phyloP scores from a whole-genome alignment of 2,797 vertebrate species.

The Octomys mimax region DNA sequence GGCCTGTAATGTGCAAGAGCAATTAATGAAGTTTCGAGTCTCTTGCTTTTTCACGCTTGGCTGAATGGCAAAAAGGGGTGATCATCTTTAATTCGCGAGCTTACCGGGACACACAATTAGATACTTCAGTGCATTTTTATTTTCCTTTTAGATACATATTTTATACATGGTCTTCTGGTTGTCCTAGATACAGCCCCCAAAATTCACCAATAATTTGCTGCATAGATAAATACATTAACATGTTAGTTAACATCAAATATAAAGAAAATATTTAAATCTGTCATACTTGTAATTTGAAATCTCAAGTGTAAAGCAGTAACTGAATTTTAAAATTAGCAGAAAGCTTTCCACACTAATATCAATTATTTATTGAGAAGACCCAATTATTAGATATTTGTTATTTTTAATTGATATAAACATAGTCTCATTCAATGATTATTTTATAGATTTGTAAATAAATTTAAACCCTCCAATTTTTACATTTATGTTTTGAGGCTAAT shows the following conservation, averaged over 20 bases:
- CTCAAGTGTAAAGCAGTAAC: not conserved
- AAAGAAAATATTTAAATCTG: conserved; percentile 29
- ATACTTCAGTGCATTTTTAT: conserved; percentile 80
- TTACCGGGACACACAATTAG: conserved; percentile 79
- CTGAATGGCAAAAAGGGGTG: conserved; percentile 83
- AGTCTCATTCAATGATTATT: not conserved
- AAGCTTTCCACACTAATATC: not conserved
- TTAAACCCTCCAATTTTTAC: not conserved
- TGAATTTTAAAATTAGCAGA: not conserved
- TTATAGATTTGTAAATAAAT: conserved; percentile 42
- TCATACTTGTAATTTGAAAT: not conserved
- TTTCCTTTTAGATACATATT: conserved; percentile 72
- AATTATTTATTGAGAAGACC: not conserved
- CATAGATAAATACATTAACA: not conserved
- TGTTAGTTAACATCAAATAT: not conserved
- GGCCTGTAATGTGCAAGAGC: conserved; percentile 81
- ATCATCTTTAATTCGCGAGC: conserved; percentile 85
- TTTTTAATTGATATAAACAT: conserved; percentile 21
- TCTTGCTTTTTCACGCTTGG: conserved; percentile 82
- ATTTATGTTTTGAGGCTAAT: not conserved
- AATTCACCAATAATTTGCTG: conserved; percentile 37
- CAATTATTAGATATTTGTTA: conserved; percentile 38
- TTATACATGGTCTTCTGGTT: conserved; percentile 60
- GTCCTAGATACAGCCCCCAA: conserved; percentile 65
- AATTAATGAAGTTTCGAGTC: conserved; percentile 88